A percentile compares a stretch with the other conserved stretches of the same genome.
Evolutionary conservation across 2,888 invertebrate genomes (phyloP).

Genomic region (Drosophila fungiperda): DNA sequence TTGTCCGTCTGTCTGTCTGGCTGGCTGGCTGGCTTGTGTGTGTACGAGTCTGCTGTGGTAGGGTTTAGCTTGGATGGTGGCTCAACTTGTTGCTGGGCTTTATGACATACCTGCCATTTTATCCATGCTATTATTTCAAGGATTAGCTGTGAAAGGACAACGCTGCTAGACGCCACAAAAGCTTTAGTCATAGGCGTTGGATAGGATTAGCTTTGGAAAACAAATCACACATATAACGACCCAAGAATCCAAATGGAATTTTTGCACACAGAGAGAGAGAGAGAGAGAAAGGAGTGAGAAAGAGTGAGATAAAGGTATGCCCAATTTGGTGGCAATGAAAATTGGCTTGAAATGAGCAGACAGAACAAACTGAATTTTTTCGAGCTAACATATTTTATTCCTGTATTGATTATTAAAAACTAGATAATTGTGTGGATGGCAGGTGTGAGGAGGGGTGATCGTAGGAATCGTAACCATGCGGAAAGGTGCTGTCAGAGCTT

Average conservation of each 20-base stretch:
- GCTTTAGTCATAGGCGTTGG: constrained; percentile 34
- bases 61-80: constrained; percentile 38
- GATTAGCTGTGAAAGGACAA: constrained; percentile 74
- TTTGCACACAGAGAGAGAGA: not conserved
- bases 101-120: constrained; percentile 72
- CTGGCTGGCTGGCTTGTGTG: not conserved
- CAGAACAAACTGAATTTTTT: constrained; percentile 32
- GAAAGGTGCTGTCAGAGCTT: constrained; percentile 19
- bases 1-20: not conserved
- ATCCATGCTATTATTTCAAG: constrained; percentile 81
- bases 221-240: constrained; percentile 66
- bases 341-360: constrained; percentile 41
- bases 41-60: constrained; percentile 11
- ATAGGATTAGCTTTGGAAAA: constrained; percentile 67
- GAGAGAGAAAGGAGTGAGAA: not conserved
- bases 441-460: constrained; percentile 22
- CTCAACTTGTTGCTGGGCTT: constrained; percentile 78
- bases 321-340: constrained; percentile 63
- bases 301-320: constrained; percentile 26
- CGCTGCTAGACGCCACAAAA: constrained; percentile 48
- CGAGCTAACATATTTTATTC: constrained; percentile 64
- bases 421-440: constrained; percentile 53
- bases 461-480: constrained; percentile 65
- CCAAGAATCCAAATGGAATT: constrained; percentile 26
- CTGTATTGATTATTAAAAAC: constrained; percentile 59